A percentile compares a stretch with the other conserved stretches of the same genome.
Conservation (phyloP, 2,113 vertebrate species). For the Fregata magnificens region DNA sequence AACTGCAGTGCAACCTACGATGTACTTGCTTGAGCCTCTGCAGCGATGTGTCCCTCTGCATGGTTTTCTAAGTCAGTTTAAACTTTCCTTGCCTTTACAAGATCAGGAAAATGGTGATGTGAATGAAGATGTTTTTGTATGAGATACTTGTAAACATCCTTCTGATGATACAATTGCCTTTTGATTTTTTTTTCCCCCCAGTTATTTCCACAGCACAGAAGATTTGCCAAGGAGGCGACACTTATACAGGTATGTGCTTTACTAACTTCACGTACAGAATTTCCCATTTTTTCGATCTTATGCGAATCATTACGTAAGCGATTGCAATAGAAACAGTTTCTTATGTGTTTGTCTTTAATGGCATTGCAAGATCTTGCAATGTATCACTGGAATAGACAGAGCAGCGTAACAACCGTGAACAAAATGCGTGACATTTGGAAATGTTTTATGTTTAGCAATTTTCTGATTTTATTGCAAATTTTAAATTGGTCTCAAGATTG, state of each 20-base stretch:
- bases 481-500: neutral
- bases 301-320: rapidly evolving
- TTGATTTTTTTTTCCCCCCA: constrained; percentile 28
- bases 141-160: neutral
- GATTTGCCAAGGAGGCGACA: constrained; percentile 88
- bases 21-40: neutral
- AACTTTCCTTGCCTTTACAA: neutral
- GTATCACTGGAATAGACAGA: neutral
- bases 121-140: neutral
- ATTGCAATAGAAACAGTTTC: neutral
- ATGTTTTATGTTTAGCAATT: neutral
- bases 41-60: neutral
- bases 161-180: neutral
- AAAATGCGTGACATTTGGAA: neutral
- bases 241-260: constrained; percentile 85
- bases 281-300: neutral
- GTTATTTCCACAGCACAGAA: constrained; percentile 96
- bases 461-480: neutral
- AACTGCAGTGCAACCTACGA: neutral
- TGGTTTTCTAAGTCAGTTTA: neutral
- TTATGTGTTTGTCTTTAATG: neutral
- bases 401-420: neutral
- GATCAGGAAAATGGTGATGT: neutral
- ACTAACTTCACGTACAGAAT: neutral
- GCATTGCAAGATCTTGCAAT: neutral